phyloP scores from a whole-genome alignment of 2,888 invertebrate genomes.

The Eristalinus aeneus region DNA sequence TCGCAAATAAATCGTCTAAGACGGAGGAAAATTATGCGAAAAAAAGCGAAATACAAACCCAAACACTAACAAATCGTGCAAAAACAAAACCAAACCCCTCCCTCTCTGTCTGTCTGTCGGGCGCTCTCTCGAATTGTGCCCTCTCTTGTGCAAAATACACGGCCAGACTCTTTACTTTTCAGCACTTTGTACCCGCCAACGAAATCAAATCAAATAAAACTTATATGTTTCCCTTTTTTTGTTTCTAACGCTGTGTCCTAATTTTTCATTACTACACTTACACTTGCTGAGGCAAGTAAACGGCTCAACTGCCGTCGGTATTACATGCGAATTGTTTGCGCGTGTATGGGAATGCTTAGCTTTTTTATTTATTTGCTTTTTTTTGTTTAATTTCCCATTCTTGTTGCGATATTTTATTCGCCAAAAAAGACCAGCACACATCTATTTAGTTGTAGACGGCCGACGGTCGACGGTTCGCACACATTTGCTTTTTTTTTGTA shows the following conservation, averaged over 20 bases:
- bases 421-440: slow-evolving; percentile 68
- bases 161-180: slow-evolving; percentile 59
- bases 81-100: slow-evolving; percentile 35
- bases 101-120: slow-evolving; percentile 10
- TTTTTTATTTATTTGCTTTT: slow-evolving; percentile 56
- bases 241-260: slow-evolving; percentile 68
- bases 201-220: slow-evolving; percentile 60
- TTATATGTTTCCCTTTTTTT: slow-evolving; percentile 33
- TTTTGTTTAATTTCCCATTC: slow-evolving; percentile 52
- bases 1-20: slow-evolving; percentile 52
- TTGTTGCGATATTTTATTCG: slow-evolving; percentile 63
- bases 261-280: slow-evolving; percentile 69
- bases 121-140: slow-evolving; percentile 13
- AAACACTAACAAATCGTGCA: slow-evolving; percentile 61
- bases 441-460: slow-evolving; percentile 65
- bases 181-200: slow-evolving; percentile 54
- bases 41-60: slow-evolving; percentile 37
- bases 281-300: slow-evolving; percentile 50
- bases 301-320: slow-evolving; percentile 34
- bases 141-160: slow-evolving; percentile 61
- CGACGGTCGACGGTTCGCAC: slow-evolving; percentile 60
- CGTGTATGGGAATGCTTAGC: slow-evolving; percentile 42
- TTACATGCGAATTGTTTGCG: slow-evolving; percentile 23
- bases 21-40: slow-evolving; percentile 1
- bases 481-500: slow-evolving; percentile 54